Evolutionary conservation across 2,888 invertebrate species (phyloP).

Genomic region (Criorhina ranunculi): DNA sequence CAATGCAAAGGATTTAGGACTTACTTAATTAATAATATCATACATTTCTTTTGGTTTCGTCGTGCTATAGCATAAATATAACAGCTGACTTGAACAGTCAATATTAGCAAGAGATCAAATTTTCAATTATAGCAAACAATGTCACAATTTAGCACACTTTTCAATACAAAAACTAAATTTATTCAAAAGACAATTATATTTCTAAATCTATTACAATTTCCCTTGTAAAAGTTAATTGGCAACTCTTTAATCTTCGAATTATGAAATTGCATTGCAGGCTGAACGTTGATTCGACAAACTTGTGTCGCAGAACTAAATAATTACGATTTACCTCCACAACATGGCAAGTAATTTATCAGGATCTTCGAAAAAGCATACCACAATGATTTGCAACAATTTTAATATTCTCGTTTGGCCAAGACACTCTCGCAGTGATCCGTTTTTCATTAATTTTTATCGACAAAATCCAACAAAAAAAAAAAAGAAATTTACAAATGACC

Average conservation of each 20-base stretch:
- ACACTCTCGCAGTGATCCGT: constrained; percentile 30
- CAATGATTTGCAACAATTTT: constrained; percentile 39
- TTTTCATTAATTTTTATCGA: constrained; percentile 22
- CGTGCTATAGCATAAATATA: too few species aligned
- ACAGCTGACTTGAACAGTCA: too few species aligned
- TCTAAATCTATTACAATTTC: constrained; percentile 53
- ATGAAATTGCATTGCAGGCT: constrained; percentile 36
- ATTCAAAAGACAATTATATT: too few species aligned
- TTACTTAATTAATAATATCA: too few species aligned
- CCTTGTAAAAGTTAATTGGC: constrained; percentile 1
- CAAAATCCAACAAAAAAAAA: constrained; percentile 9
- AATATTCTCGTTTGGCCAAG: constrained; percentile 24
- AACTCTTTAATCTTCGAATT: constrained; percentile 39
- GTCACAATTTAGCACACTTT: too few species aligned
- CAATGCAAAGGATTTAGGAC: too few species aligned
- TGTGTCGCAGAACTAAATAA: constrained; percentile 17
- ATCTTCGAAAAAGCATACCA: neutral
- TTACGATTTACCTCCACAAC: constrained; percentile 15
- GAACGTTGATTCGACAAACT: constrained; percentile 40
- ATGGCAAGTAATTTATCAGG: constrained; percentile 61
- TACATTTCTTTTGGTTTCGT: too few species aligned
- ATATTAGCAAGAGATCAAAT: too few species aligned
- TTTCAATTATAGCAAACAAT: too few species aligned
- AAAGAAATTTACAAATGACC: constrained; percentile 8
- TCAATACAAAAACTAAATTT: too few species aligned